Conservation (phyloP, 2,888 invertebrate species). For the Philereme vetulata region DNA sequence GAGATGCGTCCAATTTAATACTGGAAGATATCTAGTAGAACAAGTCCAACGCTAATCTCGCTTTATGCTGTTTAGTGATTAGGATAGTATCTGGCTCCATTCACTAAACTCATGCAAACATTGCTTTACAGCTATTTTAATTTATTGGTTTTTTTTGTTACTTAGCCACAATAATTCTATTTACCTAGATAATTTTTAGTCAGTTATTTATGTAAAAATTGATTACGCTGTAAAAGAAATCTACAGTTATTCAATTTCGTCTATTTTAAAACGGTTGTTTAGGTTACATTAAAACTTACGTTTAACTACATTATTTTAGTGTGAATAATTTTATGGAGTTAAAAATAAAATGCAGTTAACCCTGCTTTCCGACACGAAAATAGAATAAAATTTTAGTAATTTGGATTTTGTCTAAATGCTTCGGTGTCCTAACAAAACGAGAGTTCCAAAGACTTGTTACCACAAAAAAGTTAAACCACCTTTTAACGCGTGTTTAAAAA, state of each 20-base stretch:
- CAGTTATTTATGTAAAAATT: slow-evolving; percentile 33
- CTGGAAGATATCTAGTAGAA: too few relatives aligned
- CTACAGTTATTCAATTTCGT: slow-evolving; percentile 21
- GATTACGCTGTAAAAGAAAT: slow-evolving; percentile 32
- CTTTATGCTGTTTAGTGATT: too few relatives aligned
- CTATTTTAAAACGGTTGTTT: slow-evolving; percentile 23
- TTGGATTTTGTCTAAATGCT: slow-evolving; percentile 9
- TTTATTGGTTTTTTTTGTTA: slow-evolving; percentile 19
- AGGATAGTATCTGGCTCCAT: too few relatives aligned
- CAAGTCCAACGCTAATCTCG: too few relatives aligned
- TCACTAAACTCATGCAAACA: slow-evolving; percentile 8
- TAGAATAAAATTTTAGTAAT: slow-evolving; percentile 15
- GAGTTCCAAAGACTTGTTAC: not conserved
- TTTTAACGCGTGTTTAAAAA: too few relatives aligned
- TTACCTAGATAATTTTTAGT: slow-evolving; percentile 23
- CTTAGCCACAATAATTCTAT: slow-evolving; percentile 16
- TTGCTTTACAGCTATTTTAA: slow-evolving; percentile 39
- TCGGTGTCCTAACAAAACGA: slow-evolving; percentile 1
- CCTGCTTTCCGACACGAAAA: slow-evolving; percentile 52
- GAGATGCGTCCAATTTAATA: too few relatives aligned
- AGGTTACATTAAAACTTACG: slow-evolving; percentile 20
- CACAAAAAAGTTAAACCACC: too few relatives aligned
- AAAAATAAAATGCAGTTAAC: slow-evolving; percentile 47
- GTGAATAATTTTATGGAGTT: slow-evolving; percentile 28
- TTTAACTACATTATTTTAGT: slow-evolving; percentile 28